Evolutionary conservation across 2,888 invertebrate species (phyloP).

Genomic region (Bruchidius siliquastri): DNA sequence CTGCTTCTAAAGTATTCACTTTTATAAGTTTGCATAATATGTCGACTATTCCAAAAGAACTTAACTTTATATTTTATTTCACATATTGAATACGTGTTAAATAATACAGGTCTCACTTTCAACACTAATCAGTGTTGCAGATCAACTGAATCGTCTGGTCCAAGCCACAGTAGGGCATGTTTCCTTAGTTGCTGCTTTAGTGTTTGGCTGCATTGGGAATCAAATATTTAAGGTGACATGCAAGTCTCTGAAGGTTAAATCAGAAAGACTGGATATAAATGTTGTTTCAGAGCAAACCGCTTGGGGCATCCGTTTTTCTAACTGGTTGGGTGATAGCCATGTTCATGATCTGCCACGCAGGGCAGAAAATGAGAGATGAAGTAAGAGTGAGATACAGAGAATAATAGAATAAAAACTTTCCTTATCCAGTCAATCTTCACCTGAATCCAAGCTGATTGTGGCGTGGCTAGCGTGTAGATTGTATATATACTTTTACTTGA

Average conservation of each 20-base stretch:
- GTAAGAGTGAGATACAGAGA: slow-evolving; percentile 4
- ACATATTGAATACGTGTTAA: too few relatives aligned
- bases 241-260: too few relatives aligned
- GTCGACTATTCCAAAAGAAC: too few relatives aligned
- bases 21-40: too few relatives aligned
- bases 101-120: too few relatives aligned
- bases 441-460: too few relatives aligned
- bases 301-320: slow-evolving; percentile 11
- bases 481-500: too few relatives aligned
- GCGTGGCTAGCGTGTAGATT: too few relatives aligned
- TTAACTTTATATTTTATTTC: too few relatives aligned
- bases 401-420: neutral
- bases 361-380: slow-evolving; percentile 13
- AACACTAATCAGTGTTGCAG: neutral
- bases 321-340: slow-evolving; percentile 11
- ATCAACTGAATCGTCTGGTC: neutral
- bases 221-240: slow-evolving; percentile 17
- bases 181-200: slow-evolving; percentile 14
- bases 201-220: slow-evolving; percentile 16
- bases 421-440: too few relatives aligned
- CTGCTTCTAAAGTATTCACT: too few relatives aligned
- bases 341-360: slow-evolving; percentile 12
- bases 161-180: slow-evolving; percentile 9
- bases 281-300: slow-evolving; percentile 12
- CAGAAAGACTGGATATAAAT: neutral